These are phyloP conservation scores for Plectropomus leopardus DNA, from an alignment of 2,113 vertebrate species.

Conservation along the genomic window DNA sequence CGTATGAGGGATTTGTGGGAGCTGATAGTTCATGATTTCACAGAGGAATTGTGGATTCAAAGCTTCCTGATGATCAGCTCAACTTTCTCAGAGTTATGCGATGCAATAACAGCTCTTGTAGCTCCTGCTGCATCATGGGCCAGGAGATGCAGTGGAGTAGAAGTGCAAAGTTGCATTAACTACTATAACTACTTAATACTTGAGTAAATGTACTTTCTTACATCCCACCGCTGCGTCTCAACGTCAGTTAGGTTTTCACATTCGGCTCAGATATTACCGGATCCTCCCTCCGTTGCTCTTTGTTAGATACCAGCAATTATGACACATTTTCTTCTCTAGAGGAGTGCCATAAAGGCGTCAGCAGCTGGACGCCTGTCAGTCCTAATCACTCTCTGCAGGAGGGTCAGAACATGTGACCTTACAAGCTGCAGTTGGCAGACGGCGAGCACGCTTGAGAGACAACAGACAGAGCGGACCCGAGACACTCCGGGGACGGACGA, in stretches of 20 bases:
- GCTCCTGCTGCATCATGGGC: no score
- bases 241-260: neutral
- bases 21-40: no score
- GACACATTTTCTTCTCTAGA: neutral
- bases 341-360: conserved; percentile 9
- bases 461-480: conserved; percentile 52
- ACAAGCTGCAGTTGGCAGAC: conserved; percentile 45
- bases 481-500: conserved; percentile 46
- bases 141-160: no score
- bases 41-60: no score
- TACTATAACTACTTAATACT: no score
- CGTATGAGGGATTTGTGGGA: no score
- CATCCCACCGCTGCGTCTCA: neutral
- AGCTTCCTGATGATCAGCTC: no score
- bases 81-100: no score
- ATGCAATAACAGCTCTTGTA: no score
- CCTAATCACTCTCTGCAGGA: conserved; percentile 42
- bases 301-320: neutral
- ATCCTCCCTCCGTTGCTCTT: neutral
- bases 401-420: conserved; percentile 62
- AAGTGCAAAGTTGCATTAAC: no score
- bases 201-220: no score
- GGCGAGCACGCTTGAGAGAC: conserved; percentile 46
- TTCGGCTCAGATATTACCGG: neutral
- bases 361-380: conserved; percentile 36